Evolutionary conservation across 37 sponge, comb jelly and placozoan species (phyloP).

Genomic region (Lycopodina hypogea): DNA sequence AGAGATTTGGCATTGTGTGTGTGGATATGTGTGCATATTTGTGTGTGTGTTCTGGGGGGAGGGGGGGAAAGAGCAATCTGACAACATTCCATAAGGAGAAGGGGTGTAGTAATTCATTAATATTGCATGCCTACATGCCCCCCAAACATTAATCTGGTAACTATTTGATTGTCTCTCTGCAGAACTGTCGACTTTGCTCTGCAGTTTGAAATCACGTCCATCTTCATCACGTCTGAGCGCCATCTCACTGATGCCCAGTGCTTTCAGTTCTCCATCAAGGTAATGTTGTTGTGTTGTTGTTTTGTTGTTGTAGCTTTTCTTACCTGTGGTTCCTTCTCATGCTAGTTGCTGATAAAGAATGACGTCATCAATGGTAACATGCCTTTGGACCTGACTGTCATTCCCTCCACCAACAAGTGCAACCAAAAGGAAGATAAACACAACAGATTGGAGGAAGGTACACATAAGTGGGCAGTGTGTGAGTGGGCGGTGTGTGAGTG

Average conservation of each 20-base stretch:
- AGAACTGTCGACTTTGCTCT: slow-evolving; percentile 23
- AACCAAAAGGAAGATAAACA: background rate
- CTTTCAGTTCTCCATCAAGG: slow-evolving; percentile 33
- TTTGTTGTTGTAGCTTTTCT: no score
- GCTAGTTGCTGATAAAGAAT: slow-evolving; percentile 50
- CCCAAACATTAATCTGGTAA: no score
- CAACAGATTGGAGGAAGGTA: no score
- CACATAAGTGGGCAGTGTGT: no score
- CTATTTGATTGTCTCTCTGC: background rate
- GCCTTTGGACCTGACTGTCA: slow-evolving; percentile 43
- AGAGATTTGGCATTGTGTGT: no score
- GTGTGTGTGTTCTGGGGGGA: no score
- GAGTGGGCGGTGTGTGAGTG: no score
- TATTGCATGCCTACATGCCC: no score
- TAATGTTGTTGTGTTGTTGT: slow-evolving; percentile 4
- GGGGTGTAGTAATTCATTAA: no score
- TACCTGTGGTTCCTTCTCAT: background rate
- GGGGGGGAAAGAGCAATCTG: no score
- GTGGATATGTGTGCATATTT: no score
- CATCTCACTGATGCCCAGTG: slow-evolving; percentile 7
- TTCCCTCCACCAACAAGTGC: background rate
- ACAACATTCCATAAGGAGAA: no score
- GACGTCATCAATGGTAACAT: slow-evolving; percentile 45
- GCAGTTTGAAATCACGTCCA: slow-evolving; percentile 30
- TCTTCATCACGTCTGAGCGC: slow-evolving; percentile 2